Base-by-base conservation (phyloP, 2,888 invertebrate genomes). In the Acanthosepion pharaonis region DNA sequence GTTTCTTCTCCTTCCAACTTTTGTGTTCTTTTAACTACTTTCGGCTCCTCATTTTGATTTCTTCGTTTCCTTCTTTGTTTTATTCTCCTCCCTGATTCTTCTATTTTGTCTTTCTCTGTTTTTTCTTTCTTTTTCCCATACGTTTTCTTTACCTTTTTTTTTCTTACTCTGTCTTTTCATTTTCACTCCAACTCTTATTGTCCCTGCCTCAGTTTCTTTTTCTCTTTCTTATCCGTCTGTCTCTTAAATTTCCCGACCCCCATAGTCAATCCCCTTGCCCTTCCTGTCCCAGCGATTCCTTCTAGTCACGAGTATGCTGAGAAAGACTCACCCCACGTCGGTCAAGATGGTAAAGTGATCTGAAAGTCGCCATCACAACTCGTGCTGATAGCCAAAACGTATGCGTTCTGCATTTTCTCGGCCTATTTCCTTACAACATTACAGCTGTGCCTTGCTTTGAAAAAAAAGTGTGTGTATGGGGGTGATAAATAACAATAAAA, bases 321-420 rank as follows among this genome's bases (percentile, higher is more conserved):
- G 78, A 78, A 78, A n/a, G n/a, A n/a, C n/a, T n/a, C 78, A n/a
- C 78, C 78, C 33, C 78, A 78, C 78, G n/a, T 78, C 78, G n/a
- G 78, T 78, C 78, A 78, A 78, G 78, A n/a, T 78, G 78, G 78
- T 78, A 78, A 78, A n/a, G n/a, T 78, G n/a, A 78, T 78, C 33
- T 78, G n/a, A 78, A 33, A 78, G n/a, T 78, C 78, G n/a, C 78
- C 78, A 78, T 33, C 33, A n/a, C 15, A 78, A 78, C 33, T 78
- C 78, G 78, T 33, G 15, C n/a, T 78, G 78, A 78, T 78, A n/a
- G 78, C 33, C n/a, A 78, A n/a, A 78, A 78, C 78, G n/a, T n/a
- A 78, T 78, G 78, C 78, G 9, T 18, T 15, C 5, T 23, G 78
- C n/a, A 78, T 8, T 18, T 78, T 78, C 33, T 9, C 78, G 78